These are phyloP conservation scores for Miichthys miiuy DNA, from an alignment of 2,797 vertebrate genomes.

Conservation along the genomic window DNA sequence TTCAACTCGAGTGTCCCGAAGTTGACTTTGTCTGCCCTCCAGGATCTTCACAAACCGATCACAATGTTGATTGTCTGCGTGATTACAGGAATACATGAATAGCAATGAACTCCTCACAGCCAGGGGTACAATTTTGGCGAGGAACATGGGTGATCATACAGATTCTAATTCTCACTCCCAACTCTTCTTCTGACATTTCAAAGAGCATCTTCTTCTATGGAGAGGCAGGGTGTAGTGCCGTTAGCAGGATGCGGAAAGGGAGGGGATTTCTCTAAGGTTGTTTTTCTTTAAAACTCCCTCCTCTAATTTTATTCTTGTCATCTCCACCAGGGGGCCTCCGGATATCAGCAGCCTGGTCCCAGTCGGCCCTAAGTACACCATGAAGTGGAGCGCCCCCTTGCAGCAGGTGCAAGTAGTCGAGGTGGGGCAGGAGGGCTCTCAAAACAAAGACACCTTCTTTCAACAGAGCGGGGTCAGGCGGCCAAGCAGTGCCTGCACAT, in stretches of 20 bases:
- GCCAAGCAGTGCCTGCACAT: slow-evolving; percentile 47
- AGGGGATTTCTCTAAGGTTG: slow-evolving; percentile 55
- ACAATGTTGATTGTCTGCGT: slow-evolving; percentile 73
- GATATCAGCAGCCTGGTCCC: slow-evolving; percentile 95
- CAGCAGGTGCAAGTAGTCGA: slow-evolving; percentile 96
- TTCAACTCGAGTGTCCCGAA: slow-evolving; percentile 71
- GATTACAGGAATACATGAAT: slow-evolving; percentile 84
- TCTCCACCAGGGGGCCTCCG: slow-evolving; percentile 88
- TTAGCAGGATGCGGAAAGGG: slow-evolving; percentile 75
- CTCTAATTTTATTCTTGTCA: background rate
- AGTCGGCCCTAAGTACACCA: slow-evolving; percentile 93
- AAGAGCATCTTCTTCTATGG: slow-evolving; percentile 22
- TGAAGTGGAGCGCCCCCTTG: slow-evolving; percentile 95
- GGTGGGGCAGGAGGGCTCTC: slow-evolving; percentile 90
- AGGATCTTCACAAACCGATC: slow-evolving; percentile 79
- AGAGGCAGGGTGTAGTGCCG: slow-evolving; percentile 12
- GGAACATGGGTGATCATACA: slow-evolving; percentile 64
- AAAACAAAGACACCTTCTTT: slow-evolving; percentile 85
- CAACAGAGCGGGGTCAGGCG: slow-evolving; percentile 85
- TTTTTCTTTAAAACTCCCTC: background rate
- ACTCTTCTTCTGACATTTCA: slow-evolving; percentile 56
- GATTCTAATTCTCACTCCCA: slow-evolving; percentile 53
- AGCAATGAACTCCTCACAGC: slow-evolving; percentile 73
- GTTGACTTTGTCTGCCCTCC: slow-evolving; percentile 80
- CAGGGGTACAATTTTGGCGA: slow-evolving; percentile 57